Conservation (phyloP, 2,888 invertebrate genomes). For the Trissolcus brochymenae region DNA sequence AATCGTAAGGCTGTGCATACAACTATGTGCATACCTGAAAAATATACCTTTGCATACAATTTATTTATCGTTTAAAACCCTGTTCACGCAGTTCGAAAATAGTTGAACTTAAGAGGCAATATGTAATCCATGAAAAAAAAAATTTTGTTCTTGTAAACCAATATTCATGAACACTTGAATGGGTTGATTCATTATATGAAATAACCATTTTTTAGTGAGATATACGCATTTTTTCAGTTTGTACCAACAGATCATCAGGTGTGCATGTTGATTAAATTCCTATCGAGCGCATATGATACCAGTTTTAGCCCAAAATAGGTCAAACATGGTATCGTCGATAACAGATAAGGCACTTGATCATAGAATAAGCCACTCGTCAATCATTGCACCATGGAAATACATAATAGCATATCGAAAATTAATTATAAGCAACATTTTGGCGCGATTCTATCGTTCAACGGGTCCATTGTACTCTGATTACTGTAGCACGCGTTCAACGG, state of each 20-base stretch:
- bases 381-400: conserved; percentile 50
- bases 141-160: conserved; percentile 24
- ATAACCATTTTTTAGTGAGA: conserved; percentile 36
- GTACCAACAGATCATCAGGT: conserved; percentile 30
- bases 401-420: conserved; percentile 47
- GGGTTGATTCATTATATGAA: too few relatives aligned
- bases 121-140: conserved; percentile 11
- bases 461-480: conserved; percentile 29
- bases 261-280: conserved; percentile 55
- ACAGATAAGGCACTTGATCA: conserved; percentile 60
- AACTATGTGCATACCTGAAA: too few relatives aligned
- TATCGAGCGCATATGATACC: conserved; percentile 50
- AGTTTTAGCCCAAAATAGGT: conserved; percentile 52
- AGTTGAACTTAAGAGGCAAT: neutral
- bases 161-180: neutral
- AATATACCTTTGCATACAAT: too few relatives aligned
- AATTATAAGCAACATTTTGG: conserved; percentile 47
- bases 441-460: conserved; percentile 17
- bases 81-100: neutral
- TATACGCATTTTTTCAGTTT: conserved; percentile 25
- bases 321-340: conserved; percentile 52
- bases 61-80: neutral
- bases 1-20: too few relatives aligned
- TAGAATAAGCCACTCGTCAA: conserved; percentile 56
- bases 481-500: neutral